Evolutionary conservation across 2,888 invertebrate species (phyloP).

Genomic region (Sisyra nigra): DNA sequence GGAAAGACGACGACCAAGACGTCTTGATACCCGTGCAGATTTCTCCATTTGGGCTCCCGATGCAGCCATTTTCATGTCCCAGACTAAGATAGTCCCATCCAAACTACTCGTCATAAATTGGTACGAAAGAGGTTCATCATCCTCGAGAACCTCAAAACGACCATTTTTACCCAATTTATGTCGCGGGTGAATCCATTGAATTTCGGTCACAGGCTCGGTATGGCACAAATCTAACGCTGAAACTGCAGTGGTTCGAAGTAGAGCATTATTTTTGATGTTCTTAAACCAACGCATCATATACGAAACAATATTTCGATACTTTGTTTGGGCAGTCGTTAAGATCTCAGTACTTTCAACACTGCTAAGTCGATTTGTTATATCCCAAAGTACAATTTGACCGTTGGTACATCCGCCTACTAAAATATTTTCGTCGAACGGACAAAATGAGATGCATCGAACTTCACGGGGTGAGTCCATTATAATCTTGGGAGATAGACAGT

Average conservation of each 20-base stretch:
- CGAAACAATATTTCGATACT: conserved; percentile 41
- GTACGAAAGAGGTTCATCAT: conserved; percentile 27
- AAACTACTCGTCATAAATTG: conserved; percentile 49
- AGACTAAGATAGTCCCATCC: conserved; percentile 52
- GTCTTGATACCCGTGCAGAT: conserved; percentile 29
- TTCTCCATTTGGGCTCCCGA: conserved; percentile 21
- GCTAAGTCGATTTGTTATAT: conserved; percentile 43
- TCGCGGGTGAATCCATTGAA: conserved; percentile 51
- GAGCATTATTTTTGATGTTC: conserved; percentile 35
- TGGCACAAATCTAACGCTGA: conserved; percentile 47
- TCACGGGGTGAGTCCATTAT: conserved; percentile 50
- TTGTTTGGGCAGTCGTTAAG: conserved; percentile 42
- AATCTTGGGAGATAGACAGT: conserved; percentile 50
- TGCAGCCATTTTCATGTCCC: conserved; percentile 43
- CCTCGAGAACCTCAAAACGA: conserved; percentile 27
- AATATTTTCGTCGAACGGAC: conserved; percentile 50
- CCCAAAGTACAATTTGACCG: conserved; percentile 58
- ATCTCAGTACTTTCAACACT: conserved; percentile 42
- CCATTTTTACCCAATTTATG: conserved; percentile 43
- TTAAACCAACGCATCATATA: conserved; percentile 55
- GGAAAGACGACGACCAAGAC: conserved; percentile 35
- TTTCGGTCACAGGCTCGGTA: conserved; percentile 40
- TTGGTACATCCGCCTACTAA: conserved; percentile 55
- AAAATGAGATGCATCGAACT: conserved; percentile 46
- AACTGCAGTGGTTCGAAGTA: conserved; percentile 40